These are phyloP conservation scores for Eciton burchellii DNA, from an alignment of 1,140 invertebrate species.

Conservation along the genomic window DNA sequence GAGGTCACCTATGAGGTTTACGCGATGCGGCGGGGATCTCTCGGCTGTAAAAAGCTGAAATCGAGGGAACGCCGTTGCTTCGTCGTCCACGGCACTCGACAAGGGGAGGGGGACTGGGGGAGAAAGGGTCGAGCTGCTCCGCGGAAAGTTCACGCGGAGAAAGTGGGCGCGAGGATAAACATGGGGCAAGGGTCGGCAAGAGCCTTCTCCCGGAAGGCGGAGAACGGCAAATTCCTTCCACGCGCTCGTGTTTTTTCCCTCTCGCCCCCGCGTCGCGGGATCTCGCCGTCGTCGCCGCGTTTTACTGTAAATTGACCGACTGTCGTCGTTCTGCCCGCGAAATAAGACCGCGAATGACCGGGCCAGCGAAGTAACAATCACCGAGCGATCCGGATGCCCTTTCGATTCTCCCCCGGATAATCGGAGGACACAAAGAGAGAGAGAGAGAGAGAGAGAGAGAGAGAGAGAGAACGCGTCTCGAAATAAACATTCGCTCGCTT, in stretches of 20 bases:
- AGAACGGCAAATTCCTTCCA: conserved; percentile 36
- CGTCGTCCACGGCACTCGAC: conserved; percentile 54
- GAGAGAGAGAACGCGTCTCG: background rate
- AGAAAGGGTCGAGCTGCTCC: conserved; percentile 18
- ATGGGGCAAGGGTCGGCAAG: conserved; percentile 26
- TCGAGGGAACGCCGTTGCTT: conserved; percentile 66
- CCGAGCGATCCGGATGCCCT: background rate
- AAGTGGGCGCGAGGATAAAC: conserved; percentile 44
- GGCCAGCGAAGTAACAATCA: background rate
- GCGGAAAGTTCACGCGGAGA: conserved; percentile 52
- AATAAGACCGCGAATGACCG: conserved; percentile 28
- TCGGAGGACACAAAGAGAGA: background rate
- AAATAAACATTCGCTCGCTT: conserved; percentile 27
- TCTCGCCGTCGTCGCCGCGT: conserved; percentile 44
- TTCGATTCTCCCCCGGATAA: background rate
- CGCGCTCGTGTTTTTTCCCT: conserved; percentile 67
- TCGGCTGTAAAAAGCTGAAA: conserved; percentile 69
- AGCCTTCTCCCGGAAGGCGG: conserved; percentile 17
- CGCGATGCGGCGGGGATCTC: conserved; percentile 59
- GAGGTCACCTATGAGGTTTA: too few species aligned
- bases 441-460: background rate
- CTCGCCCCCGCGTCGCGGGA: conserved; percentile 15
- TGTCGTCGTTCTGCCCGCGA: background rate
- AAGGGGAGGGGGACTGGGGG: too few species aligned
- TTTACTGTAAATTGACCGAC: conserved; percentile 74